These are phyloP conservation scores for Tiliqua scincoides DNA, from an alignment of 2,113 vertebrate species.

Conservation along the genomic window DNA sequence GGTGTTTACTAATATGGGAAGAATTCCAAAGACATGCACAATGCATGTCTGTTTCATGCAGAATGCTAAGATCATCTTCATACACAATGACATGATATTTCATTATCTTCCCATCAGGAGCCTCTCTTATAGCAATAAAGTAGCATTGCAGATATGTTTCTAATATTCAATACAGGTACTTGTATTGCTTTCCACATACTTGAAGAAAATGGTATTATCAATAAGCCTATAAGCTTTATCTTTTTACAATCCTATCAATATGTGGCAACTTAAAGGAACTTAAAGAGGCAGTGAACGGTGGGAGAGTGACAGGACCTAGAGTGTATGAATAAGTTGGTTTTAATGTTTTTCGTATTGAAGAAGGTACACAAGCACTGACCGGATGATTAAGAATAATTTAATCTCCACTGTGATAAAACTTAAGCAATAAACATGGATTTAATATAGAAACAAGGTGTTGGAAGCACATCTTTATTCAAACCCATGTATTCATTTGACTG, in stretches of 20 bases:
- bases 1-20: conserved; percentile 66
- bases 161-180: conserved; percentile 64
- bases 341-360: conserved; percentile 75
- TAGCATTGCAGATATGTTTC: conserved; percentile 70
- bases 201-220: conserved; percentile 79
- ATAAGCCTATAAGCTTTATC: conserved; percentile 65
- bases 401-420: conserved; percentile 80
- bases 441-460: conserved; percentile 76
- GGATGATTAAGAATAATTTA: conserved; percentile 77
- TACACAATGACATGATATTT: conserved; percentile 73
- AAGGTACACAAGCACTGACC: conserved; percentile 75
- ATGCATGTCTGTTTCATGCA: too few relatives aligned
- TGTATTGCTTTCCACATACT: conserved; percentile 78
- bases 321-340: conserved; percentile 77
- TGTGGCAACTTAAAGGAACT: conserved; percentile 60
- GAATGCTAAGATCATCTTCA: conserved; percentile 74
- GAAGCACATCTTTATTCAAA: conserved; percentile 65
- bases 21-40: conserved; percentile 63
- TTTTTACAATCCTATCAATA: conserved; percentile 75
- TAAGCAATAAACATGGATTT: conserved; percentile 82
- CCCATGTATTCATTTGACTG: neutral
- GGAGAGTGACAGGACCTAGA: conserved; percentile 68
- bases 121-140: conserved; percentile 73
- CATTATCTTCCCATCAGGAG: conserved; percentile 81
- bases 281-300: conserved; percentile 83